These are phyloP conservation scores for Melieria omissa DNA, from an alignment of 2,888 invertebrate genomes.

Conservation along the genomic window DNA sequence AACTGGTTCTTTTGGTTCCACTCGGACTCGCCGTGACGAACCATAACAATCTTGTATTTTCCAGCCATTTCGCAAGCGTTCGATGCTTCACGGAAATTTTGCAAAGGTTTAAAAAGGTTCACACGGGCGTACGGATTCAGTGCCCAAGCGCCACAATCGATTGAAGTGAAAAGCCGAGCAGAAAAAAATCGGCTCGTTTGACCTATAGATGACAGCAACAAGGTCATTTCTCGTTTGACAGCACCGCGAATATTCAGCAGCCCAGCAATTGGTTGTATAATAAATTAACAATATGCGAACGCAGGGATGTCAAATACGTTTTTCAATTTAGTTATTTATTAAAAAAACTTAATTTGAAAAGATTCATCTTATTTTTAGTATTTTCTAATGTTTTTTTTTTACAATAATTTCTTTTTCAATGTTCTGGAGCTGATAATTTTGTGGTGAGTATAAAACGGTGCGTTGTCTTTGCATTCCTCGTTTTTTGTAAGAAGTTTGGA, in stretches of 20 bases:
- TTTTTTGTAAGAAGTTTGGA: too few species aligned
- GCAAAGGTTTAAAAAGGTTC: neutral
- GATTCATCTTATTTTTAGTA: too few species aligned
- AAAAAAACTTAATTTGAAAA: too few species aligned
- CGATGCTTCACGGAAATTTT: neutral
- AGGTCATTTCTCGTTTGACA: conserved; percentile 43
- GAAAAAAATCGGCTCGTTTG: conserved; percentile 39
- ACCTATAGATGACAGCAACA: conserved; percentile 54
- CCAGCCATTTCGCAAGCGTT: conserved; percentile 58
- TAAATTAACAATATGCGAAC: neutral
- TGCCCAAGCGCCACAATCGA: conserved; percentile 13
- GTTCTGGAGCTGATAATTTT: too few species aligned
- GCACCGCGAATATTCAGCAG: conserved; percentile 14
- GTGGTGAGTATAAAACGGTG: too few species aligned
- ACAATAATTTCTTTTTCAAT: too few species aligned
- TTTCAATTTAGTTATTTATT: too few species aligned
- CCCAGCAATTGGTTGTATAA: neutral
- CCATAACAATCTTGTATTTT: conserved; percentile 78
- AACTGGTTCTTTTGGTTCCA: conserved; percentile 82
- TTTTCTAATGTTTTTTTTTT: too few species aligned
- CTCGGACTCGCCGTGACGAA: conserved; percentile 81
- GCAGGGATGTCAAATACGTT: too few species aligned
- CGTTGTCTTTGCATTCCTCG: too few species aligned
- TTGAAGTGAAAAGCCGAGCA: neutral
- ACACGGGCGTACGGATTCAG: neutral